These are phyloP conservation scores for Phodopus roborovskii DNA, from an alignment of 2,113 vertebrate species.

Conservation along the genomic window DNA sequence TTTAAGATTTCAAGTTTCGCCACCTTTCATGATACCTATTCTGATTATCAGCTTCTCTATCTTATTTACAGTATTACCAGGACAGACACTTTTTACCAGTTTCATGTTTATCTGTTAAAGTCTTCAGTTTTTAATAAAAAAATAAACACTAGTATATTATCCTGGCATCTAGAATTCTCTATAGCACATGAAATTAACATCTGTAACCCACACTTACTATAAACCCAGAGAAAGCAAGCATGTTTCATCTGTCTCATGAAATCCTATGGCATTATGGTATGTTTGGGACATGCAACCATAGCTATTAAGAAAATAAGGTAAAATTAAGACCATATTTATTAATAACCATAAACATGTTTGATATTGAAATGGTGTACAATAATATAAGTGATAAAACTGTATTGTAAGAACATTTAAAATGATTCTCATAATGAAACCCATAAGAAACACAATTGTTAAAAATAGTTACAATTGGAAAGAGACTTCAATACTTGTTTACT, in stretches of 20 bases:
- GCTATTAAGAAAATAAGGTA: background rate
- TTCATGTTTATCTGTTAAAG: background rate
- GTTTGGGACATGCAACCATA: background rate
- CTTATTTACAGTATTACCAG: background rate
- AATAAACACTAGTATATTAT: background rate
- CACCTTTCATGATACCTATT: background rate
- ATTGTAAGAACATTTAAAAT: background rate
- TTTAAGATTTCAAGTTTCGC: background rate
- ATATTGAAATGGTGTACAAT: background rate
- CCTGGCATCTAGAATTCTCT: background rate
- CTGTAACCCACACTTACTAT: background rate
- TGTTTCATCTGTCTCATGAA: background rate
- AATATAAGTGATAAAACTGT: background rate
- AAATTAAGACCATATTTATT: conserved; percentile 11
- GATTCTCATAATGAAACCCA: background rate
- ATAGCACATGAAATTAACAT: background rate
- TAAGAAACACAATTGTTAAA: background rate
- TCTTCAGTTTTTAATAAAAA: background rate
- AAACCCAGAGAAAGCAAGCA: background rate
- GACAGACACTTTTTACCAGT: background rate
- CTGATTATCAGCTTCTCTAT: background rate
- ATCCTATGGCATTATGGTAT: background rate
- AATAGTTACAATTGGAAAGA: background rate
- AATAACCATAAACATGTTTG: conserved; percentile 13
- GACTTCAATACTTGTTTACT: background rate